Conservation (phyloP, 1,140 invertebrate species). For the Drosophila pseudoananassae region DNA sequence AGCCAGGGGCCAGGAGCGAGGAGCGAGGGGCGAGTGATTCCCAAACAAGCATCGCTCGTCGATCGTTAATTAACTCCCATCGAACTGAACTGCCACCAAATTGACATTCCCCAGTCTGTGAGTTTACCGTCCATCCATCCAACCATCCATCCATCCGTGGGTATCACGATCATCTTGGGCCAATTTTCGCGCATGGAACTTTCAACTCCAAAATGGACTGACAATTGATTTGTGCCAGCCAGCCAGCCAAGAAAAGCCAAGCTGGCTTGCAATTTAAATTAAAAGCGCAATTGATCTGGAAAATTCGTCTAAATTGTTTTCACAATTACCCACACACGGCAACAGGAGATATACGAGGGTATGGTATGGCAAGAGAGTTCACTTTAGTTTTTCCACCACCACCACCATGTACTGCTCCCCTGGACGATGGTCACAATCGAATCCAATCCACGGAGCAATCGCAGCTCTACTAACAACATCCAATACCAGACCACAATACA, state of each 20-base stretch:
- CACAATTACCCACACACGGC: slow-evolving; percentile 68
- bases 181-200: slow-evolving; percentile 57
- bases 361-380: slow-evolving; percentile 24
- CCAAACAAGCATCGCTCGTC: slow-evolving; percentile 43
- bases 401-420: not conserved
- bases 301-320: slow-evolving; percentile 80
- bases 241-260: slow-evolving; percentile 20
- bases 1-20: slow-evolving; percentile 8
- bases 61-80: slow-evolving; percentile 70
- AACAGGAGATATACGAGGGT: slow-evolving; percentile 10
- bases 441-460: slow-evolving; percentile 59
- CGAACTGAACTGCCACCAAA: slow-evolving; percentile 60
- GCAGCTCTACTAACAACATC: slow-evolving; percentile 46
- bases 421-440: slow-evolving; percentile 42
- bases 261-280: slow-evolving; percentile 73
- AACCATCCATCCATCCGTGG: not conserved
- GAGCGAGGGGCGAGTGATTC: slow-evolving; percentile 35
- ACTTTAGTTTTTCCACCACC: slow-evolving; percentile 15
- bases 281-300: slow-evolving; percentile 82
- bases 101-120: slow-evolving; percentile 54
- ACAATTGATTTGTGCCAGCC: slow-evolving; percentile 67
- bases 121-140: slow-evolving; percentile 26
- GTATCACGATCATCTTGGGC: slow-evolving; percentile 50
- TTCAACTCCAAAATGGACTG: slow-evolving; percentile 53
- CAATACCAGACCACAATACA: slow-evolving; percentile 52